A percentile compares a stretch with the other conserved stretches of the same genome.
phyloP scores from a whole-genome alignment of 2,888 invertebrate genomes.

The Lasius platythorax region DNA sequence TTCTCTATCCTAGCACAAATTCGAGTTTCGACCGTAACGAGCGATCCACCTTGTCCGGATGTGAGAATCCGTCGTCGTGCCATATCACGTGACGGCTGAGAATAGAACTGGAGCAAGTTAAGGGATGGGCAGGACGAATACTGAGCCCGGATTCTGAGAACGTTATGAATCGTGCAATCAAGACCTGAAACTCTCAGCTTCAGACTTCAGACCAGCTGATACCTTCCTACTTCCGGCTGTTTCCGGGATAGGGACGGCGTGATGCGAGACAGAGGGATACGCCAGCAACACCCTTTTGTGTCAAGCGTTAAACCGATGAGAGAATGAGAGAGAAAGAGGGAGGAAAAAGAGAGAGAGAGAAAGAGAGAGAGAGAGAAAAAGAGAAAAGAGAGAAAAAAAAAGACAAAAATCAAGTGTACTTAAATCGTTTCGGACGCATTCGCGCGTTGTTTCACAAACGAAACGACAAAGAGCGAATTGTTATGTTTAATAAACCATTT shows the following conservation, averaged over 20 bases:
- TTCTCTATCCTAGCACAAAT: slow-evolving; percentile 63
- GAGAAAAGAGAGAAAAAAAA: not conserved
- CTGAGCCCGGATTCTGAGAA: slow-evolving; percentile 55
- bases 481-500: slow-evolving; percentile 13
- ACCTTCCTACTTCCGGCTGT: slow-evolving; percentile 68
- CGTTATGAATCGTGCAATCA: slow-evolving; percentile 78
- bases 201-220: slow-evolving; percentile 70
- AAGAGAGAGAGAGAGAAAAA: not conserved
- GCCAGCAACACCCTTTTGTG: slow-evolving; percentile 4
- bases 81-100: slow-evolving; percentile 39
- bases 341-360: not conserved
- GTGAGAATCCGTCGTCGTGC: slow-evolving; percentile 46
- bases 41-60: slow-evolving; percentile 56
- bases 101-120: slow-evolving; percentile 29
- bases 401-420: not conserved
- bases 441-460: not conserved
- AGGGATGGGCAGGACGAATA: slow-evolving; percentile 34
- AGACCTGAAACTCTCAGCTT: slow-evolving; percentile 57
- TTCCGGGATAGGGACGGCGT: slow-evolving; percentile 58
- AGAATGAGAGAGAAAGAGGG: not conserved
- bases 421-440: not conserved
- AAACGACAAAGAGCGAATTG: not conserved
- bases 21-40: slow-evolving; percentile 70
- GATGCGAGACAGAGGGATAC: slow-evolving; percentile 52
- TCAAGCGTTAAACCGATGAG: not conserved